phyloP scores from a whole-genome alignment of 2,113 vertebrate species.

The Nothocercus julius region DNA sequence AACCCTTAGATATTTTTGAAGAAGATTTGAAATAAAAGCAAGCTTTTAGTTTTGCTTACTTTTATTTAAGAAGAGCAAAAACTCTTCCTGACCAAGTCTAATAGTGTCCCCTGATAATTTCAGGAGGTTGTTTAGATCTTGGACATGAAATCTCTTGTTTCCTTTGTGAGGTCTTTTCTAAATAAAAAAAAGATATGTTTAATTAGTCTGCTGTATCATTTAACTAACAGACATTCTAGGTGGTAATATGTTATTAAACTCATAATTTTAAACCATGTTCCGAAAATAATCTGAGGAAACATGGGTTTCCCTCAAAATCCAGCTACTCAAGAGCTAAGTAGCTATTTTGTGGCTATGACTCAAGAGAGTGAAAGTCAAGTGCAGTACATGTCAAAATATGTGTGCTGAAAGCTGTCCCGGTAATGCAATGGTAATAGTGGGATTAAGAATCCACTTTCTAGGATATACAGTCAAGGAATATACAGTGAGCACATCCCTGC shows the following conservation, averaged over 20 bases:
- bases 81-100: not conserved
- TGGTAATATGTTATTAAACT: constrained; percentile 47
- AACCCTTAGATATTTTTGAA: not conserved
- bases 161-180: not conserved
- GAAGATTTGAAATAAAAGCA: not conserved
- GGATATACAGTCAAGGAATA: not conserved
- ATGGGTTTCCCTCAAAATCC: not conserved
- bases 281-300: constrained; percentile 21
- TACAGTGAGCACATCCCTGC: not conserved
- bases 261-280: constrained; percentile 38
- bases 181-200: not conserved
- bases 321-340: constrained; percentile 19
- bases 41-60: not conserved
- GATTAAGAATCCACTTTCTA: not conserved
- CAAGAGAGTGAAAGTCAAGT: not conserved
- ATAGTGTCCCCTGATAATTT: not conserved
- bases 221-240: constrained; percentile 45
- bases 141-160: not conserved
- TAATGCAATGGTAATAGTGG: not conserved
- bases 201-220: not conserved
- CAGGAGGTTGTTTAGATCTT: constrained; percentile 20
- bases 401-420: not conserved
- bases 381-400: not conserved
- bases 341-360: not conserved
- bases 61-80: not conserved